phyloP scores from a whole-genome alignment of 2,797 vertebrate genomes.

The Zonotrichia albicollis region DNA sequence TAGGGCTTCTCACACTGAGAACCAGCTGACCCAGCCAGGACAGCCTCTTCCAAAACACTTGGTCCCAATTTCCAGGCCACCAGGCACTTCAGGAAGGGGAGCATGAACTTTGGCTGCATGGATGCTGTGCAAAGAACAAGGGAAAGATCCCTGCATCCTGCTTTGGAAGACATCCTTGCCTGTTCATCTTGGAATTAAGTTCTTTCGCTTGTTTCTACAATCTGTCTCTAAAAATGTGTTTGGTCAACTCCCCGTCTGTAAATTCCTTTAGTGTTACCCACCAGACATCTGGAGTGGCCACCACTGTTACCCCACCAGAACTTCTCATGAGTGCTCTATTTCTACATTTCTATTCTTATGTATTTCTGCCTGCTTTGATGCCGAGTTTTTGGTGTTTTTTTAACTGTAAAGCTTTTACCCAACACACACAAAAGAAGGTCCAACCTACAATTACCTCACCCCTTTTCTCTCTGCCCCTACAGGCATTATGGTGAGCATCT shows the following conservation, averaged over 20 bases:
- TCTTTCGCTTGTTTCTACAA: neutral
- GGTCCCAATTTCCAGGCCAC: neutral
- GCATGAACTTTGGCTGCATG: accelerated
- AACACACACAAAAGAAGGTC: neutral
- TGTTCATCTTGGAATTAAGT: neutral
- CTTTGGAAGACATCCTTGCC: neutral
- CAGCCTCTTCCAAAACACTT: neutral
- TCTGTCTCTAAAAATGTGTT: neutral
- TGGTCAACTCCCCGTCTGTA: neutral
- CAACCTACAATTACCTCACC: neutral
- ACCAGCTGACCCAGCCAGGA: neutral
- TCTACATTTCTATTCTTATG: neutral
- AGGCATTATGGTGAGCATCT: neutral
- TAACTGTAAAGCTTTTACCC: neutral
- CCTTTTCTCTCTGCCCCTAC: neutral
- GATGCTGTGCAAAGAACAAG: neutral
- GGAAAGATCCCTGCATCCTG: neutral
- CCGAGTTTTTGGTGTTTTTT: neutral
- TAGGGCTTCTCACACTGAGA: neutral
- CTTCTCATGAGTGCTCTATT: neutral
- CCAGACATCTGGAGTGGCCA: neutral
- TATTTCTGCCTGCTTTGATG: neutral
- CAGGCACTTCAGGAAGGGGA: neutral
- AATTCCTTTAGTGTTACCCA: neutral
- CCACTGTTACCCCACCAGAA: neutral